Base-by-base conservation (phyloP, 1,140 invertebrate species). In the Drosophila biarmipes region DNA sequence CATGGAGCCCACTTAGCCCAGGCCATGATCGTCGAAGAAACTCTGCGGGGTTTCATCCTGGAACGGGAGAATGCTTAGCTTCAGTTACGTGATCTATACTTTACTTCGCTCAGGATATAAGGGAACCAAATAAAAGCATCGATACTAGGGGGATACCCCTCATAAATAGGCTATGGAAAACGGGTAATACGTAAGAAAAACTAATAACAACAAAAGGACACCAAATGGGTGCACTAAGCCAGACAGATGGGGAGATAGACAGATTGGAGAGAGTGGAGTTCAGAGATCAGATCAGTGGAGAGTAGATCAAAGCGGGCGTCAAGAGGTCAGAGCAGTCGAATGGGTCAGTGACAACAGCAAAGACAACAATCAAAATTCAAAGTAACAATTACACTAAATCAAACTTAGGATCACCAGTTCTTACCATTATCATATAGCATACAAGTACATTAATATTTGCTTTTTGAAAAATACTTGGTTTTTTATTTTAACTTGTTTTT, bases 31-130 rank as follows among this genome's bases (percentile, higher is more conserved):
- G 92, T 99, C 98, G 93, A 99, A 99, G 93, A 99, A 98, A 90
- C 98, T 98, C 94, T 99, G 98, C 48, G 98, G 98, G 42, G 98
- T 99, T 94, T 99, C 98, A 93, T 99, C 98, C 98, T 99, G 94
- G 92, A 96, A 97, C 93, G 94, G 93, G 93, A 80, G 78, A 89
- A 80, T 67, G 63, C 72, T 59, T 81, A 56, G 78, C 78, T 87
- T 87, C 58, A 76, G 51, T 76, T 68, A 76, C 35, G 61, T 77
- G 66, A 67, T 68, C 27, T 52, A 93, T 57, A 43, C 55, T 49
- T 17, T 43, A 42, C 38, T 35, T 58, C 24, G 27, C 46, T 46
- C 27, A 21, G 38, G 42, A 45, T 59, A 59, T 31, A 45, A 37
- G 21, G 37, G 58, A 63, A 74, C 46, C 55, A 72, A 67, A 63